A percentile compares a stretch with the other conserved stretches of the same genome.
These are phyloP conservation scores for Brachionichthys hirsutus DNA, from an alignment of 2,113 vertebrate genomes.

Conservation along the genomic window DNA sequence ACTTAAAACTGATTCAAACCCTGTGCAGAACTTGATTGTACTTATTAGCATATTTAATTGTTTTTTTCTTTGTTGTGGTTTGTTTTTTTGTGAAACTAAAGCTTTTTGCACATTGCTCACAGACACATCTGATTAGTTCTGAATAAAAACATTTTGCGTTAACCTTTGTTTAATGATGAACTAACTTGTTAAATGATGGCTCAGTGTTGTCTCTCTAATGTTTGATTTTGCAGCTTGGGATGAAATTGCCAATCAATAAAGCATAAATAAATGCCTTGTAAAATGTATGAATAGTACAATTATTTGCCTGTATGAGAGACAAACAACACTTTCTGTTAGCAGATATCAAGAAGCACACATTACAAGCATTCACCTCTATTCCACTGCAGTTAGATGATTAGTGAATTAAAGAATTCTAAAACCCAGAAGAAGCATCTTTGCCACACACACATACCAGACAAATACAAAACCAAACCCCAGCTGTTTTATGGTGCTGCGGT, in stretches of 20 bases:
- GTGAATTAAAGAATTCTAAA: constrained; percentile 17
- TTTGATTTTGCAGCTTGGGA: constrained; percentile 45
- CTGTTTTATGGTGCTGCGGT: constrained; percentile 41
- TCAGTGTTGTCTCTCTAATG: constrained; percentile 21
- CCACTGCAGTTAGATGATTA: not conserved
- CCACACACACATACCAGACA: constrained; percentile 25
- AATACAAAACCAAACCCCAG: constrained; percentile 14
- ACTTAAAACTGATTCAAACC: constrained; percentile 16
- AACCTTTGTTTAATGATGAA: not conserved
- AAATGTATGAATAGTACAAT: constrained; percentile 45
- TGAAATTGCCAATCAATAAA: too few relatives aligned
- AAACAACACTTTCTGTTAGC: constrained; percentile 29
- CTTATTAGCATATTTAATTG: not conserved
- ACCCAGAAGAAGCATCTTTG: constrained; percentile 12
- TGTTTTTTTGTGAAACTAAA: not conserved
- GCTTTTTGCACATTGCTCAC: not conserved
- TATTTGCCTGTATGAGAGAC: constrained; percentile 19
- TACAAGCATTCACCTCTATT: constrained; percentile 7
- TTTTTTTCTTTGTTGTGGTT: not conserved
- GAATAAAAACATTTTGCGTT: not conserved
- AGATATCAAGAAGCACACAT: constrained; percentile 22
- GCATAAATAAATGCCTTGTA: constrained; percentile 42
- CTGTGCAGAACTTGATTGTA: constrained; percentile 20
- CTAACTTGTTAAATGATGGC: constrained; percentile 24
- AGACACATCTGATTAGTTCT: not conserved